These are phyloP conservation scores for Panulirus ornatus DNA, from an alignment of 1,140 invertebrate species.

Conservation along the genomic window DNA sequence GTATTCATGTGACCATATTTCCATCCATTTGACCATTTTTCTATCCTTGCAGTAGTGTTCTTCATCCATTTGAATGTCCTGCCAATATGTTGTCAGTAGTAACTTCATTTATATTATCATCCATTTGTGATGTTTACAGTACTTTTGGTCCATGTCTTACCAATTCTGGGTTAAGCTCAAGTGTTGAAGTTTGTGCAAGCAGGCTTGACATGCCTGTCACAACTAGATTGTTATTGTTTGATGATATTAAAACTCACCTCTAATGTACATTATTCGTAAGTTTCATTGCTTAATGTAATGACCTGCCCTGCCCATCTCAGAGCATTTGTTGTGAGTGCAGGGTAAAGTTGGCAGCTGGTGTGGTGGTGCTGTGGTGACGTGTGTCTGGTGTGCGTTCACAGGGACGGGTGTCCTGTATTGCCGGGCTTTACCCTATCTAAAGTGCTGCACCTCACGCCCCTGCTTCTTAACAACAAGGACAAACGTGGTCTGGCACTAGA, in stretches of 20 bases:
- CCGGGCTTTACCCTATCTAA: constrained; percentile 99
- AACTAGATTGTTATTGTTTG: background rate
- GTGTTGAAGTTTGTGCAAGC: background rate
- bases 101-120: background rate
- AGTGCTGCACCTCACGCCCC: constrained; percentile 96
- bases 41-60: too few relatives aligned
- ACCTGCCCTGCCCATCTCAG: constrained; percentile 1
- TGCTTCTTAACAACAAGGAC: constrained; percentile 98
- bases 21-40: too few relatives aligned
- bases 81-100: too few relatives aligned
- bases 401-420: constrained; percentile 97
- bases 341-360: constrained; percentile 65
- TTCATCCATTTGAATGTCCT: background rate
- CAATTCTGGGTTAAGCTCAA: background rate
- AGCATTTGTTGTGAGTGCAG: constrained; percentile 30
- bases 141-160: background rate
- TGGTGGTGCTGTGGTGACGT: constrained; percentile 71
- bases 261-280: background rate
- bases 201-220: background rate
- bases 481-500: constrained; percentile 98
- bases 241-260: background rate
- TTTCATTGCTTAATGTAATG: background rate
- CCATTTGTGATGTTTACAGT: background rate
- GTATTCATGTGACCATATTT: too few relatives aligned
- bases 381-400: constrained; percentile 78